A percentile compares a stretch with the other conserved stretches of the same genome.
phyloP scores from a whole-genome alignment of 2,888 invertebrate species.

The Malthinus flaveolus region DNA sequence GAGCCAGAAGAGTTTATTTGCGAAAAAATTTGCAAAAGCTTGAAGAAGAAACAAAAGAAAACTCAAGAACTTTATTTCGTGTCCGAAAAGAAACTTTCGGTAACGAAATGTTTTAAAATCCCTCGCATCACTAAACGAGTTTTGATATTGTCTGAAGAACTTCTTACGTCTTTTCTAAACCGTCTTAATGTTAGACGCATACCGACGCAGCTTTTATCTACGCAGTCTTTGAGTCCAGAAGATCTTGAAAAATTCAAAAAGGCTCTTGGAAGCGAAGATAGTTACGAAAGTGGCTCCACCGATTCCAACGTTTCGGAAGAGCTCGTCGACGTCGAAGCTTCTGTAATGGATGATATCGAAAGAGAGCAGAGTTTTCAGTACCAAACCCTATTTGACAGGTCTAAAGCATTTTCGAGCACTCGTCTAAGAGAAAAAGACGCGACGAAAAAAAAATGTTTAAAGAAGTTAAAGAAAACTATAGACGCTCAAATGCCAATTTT shows the following conservation, averaged over 20 bases:
- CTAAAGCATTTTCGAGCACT: neutral
- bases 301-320: neutral
- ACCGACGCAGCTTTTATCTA: neutral
- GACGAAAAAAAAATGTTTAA: conserved; percentile 2
- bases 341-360: neutral
- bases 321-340: neutral
- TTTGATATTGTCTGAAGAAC: conserved; percentile 19
- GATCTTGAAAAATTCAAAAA: conserved; percentile 1
- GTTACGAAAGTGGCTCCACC: neutral
- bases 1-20: conserved; percentile 10
- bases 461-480: conserved; percentile 16
- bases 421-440: neutral
- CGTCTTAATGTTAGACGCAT: conserved; percentile 9
- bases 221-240: neutral
- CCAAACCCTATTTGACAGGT: neutral
- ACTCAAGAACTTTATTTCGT: conserved; percentile 22
- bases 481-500: conserved; percentile 27
- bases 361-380: neutral
- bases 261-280: neutral
- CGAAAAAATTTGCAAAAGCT: conserved; percentile 17
- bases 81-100: conserved; percentile 7
- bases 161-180: conserved; percentile 15
- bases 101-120: conserved; percentile 18
- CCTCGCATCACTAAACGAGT: conserved; percentile 15
- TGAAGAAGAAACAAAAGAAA: conserved; percentile 8